Evolutionary conservation across 2,797 vertebrate genomes (phyloP), one percentile per base, ranked within the genome.

Genomic region (Cyprinodon diabolis): DNA sequence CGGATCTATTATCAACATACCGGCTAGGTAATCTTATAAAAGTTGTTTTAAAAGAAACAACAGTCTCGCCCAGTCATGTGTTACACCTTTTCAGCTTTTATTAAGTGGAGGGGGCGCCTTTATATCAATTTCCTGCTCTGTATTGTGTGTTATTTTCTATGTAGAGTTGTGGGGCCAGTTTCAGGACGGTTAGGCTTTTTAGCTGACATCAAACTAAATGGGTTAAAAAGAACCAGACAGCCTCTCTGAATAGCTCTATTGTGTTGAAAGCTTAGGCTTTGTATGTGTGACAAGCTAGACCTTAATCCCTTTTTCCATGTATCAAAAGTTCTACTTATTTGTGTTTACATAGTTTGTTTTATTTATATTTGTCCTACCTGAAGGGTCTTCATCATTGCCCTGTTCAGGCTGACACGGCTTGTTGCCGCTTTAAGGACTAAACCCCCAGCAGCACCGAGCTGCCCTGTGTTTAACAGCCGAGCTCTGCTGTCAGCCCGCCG

Each of bases 221-320:
- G 89, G 82, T 60, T 86, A 88, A 92, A 92, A 92, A 82, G 75
- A 84, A 85, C 90, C 86, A 92, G 92, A 89, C 84, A 85, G 75
- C 62, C 40, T 58, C 49, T 78, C 74, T 94, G 88, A 94, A 91
- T 91, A 89, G 91, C 75, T 82, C 80, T 65, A 91, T 94, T 92
- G 93, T 91, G 67, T 74, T 79, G 80, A 62, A 63, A 67, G 55
- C 68, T 60, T 66, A 54, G 76, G 43, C 70, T 65, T 49, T 69
- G 66, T 66, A 66, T 55, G 56, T 12, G 52, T 73, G 82, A 70
- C 72, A 78, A 68, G 23, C 51, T 43, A 49, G 72, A 79, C 76
- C 80, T 49, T 60, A 55, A 78, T 75, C 79, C 83, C 82, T 75
- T 3, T 66, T 37, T 63, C 17, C 67, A 76, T 17, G 40, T 43